These are phyloP conservation scores for Danio albolineatus DNA, from an alignment of 2,797 vertebrate genomes.

Conservation along the genomic window DNA sequence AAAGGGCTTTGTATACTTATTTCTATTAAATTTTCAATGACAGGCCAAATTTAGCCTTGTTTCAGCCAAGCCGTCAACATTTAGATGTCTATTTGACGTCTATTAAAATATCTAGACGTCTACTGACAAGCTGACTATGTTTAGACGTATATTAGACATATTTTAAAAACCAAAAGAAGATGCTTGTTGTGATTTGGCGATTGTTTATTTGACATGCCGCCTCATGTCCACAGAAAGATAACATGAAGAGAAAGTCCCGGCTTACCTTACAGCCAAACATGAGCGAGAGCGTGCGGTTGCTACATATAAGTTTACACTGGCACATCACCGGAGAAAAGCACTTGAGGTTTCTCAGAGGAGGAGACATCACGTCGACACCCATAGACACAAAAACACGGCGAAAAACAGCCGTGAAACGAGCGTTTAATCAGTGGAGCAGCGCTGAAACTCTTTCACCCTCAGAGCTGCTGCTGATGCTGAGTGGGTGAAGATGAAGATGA, in stretches of 20 bases:
- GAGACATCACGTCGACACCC: conserved; percentile 77
- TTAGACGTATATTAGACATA: no score
- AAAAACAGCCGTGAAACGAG: not conserved
- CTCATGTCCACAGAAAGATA: no score
- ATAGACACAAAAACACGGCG: conserved; percentile 63
- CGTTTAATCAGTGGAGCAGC: not conserved
- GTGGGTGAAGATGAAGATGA: not conserved
- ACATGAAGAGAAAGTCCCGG: not conserved
- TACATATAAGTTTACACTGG: conserved; percentile 88
- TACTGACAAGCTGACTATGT: no score
- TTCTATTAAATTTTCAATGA: no score
- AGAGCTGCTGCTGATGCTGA: not conserved
- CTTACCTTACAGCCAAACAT: conserved; percentile 86
- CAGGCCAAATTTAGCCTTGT: no score
- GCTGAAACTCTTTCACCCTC: not conserved
- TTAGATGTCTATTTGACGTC: no score
- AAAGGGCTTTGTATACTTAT: no score
- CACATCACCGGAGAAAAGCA: conserved; percentile 87
- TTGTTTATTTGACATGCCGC: no score
- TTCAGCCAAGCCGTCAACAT: no score
- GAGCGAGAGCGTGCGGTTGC: conserved; percentile 85
- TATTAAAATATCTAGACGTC: no score
- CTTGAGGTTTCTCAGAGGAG: conserved; percentile 80
- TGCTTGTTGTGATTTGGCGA: no score
- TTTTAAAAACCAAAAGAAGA: no score